Conservation (phyloP, 2,797 vertebrate species). For the Sternarchorhynchus goeldii region DNA sequence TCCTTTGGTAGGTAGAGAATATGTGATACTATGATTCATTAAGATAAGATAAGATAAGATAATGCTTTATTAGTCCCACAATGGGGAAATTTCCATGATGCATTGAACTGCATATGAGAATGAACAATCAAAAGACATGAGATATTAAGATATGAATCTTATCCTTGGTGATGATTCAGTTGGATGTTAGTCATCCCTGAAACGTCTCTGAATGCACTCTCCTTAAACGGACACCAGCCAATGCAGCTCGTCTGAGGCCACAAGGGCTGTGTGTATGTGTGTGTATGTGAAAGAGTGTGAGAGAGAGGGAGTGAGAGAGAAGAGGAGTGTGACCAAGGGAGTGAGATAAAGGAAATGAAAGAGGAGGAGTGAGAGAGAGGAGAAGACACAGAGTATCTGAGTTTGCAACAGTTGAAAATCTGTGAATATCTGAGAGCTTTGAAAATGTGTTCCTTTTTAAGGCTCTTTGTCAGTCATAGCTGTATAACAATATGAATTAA, state of each 20-base stretch:
- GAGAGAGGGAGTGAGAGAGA: neutral
- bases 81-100: no score
- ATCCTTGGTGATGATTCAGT: no score
- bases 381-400: neutral
- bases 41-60: no score
- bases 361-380: constrained; percentile 19
- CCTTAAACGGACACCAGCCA: constrained; percentile 39
- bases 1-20: neutral
- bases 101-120: neutral
- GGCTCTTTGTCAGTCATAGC: neutral
- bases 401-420: constrained; percentile 1
- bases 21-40: no score
- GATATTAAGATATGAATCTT: neutral
- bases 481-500: neutral
- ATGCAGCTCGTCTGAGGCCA: constrained; percentile 36
- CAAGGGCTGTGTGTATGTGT: neutral
- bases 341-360: constrained; percentile 16
- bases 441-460: constrained; percentile 27
- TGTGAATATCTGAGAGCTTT: constrained; percentile 5
- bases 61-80: no score
- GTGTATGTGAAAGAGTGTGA: neutral
- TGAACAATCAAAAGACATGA: neutral
- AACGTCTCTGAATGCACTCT: constrained; percentile 15
- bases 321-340: neutral
- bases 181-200: constrained; percentile 29